Evolutionary conservation across 37 sponge, comb jelly and placozoan species (phyloP).

Genomic region (Bolinopsis microptera): DNA sequence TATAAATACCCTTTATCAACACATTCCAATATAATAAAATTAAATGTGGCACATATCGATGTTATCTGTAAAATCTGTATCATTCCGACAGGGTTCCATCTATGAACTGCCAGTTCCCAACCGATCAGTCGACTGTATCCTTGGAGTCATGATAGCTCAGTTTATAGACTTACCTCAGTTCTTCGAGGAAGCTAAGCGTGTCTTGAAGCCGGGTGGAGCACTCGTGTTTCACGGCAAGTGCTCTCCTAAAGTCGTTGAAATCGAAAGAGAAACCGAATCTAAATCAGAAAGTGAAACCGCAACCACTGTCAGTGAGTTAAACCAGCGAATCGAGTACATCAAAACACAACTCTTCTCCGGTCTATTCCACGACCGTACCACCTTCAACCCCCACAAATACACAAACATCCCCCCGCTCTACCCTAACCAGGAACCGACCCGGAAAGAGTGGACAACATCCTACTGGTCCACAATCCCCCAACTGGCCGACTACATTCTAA

Average conservation of each 20-base stretch:
- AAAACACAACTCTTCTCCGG: neutral
- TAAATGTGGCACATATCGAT: no score
- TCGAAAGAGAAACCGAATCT: neutral
- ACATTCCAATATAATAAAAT: no score
- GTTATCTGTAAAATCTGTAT: no score
- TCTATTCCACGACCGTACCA: neutral
- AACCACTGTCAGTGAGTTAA: neutral
- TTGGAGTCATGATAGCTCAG: conserved; percentile 59
- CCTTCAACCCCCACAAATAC: conserved; percentile 10
- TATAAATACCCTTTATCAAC: no score
- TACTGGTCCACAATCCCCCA: no score
- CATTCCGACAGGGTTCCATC: conserved; percentile 2
- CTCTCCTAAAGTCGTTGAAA: neutral
- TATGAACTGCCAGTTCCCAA: neutral
- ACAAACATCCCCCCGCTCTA: neutral
- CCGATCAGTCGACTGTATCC: neutral
- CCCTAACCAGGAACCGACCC: neutral
- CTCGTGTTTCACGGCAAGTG: conserved; percentile 23
- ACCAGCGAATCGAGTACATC: neutral
- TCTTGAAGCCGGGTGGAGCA: neutral
- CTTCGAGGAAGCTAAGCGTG: neutral
- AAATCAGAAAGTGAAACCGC: neutral
- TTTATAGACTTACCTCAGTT: neutral
- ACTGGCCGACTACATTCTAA: neutral
- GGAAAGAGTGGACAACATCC: neutral